Base-by-base conservation (phyloP, 2,113 vertebrate genomes). In the Galeopterus variegatus region DNA sequence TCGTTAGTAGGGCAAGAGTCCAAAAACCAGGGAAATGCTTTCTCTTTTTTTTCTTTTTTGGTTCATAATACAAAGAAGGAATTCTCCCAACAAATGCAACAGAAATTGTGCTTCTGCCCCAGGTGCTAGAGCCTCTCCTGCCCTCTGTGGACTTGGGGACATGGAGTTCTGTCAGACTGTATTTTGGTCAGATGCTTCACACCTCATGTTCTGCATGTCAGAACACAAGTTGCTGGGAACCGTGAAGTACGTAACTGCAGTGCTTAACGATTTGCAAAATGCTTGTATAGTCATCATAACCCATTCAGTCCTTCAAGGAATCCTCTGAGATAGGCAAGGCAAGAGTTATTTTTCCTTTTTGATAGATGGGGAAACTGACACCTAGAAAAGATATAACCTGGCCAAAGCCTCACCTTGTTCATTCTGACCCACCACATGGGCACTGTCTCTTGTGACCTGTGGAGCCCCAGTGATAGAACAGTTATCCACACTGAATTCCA, bases 321-420 rank as follows among this genome's bases (percentile, higher is more conserved):
- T 23, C 62, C 36, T 52, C 48, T 14, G 41, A 88, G 36, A 48
- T 9, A 86, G 33, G 41, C 67, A 81, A 84, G 54, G 76, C 84
- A 95, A 58, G 58, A 80, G n/a, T 33, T 75, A 6, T 21, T 56
- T 76, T 88, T 84, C 48, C 26, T 77, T 67, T 75, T 52, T 56
- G 48, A 65, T 69, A 60, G 73, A 52, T 50, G 31, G 36, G 65
- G 52, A 92, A 87, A 52, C 75, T 26, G 50, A 92, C 24, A 18
- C 45, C 28, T 79, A 21, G 2, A 92, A 54, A 62, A 36, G 33
- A 13, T 28, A 9, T 8, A 33, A 15, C 33, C 31, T 72, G 41
- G 48, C 76, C 9, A 4, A 2, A 4, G 12, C 52, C 69, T 69
- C 60, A 36, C 10, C 54, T 58, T 10, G 3, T 67, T 83, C 28